Percentiles rank a stretch among this genome's conserved stretches.
These are phyloP conservation scores for Sebastes fasciatus DNA, from an alignment of 2,113 vertebrate genomes.

Conservation along the genomic window DNA sequence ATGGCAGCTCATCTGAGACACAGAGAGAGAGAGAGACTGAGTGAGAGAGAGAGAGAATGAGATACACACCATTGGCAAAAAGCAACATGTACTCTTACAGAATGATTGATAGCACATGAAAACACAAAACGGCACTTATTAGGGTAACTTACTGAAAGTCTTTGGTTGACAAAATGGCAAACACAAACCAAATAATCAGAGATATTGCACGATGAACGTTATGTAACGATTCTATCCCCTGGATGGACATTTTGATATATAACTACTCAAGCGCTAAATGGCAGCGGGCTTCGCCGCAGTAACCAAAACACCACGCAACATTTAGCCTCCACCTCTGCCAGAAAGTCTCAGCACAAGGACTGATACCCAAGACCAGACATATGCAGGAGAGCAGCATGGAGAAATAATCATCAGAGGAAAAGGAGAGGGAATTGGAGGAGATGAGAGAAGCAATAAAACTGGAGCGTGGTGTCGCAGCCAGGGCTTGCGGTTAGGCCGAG, in stretches of 20 bases:
- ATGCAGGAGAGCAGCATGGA: constrained; percentile 56
- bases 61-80: constrained; percentile 36
- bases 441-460: constrained; percentile 57
- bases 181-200: constrained; percentile 47
- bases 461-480: constrained; percentile 53
- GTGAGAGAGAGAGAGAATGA: constrained; percentile 20
- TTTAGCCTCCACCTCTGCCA: constrained; percentile 53
- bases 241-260: constrained; percentile 33
- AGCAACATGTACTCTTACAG: constrained; percentile 5
- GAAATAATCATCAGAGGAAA: constrained; percentile 54
- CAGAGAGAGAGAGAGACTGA: neutral
- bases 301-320: constrained; percentile 71
- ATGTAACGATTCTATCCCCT: constrained; percentile 12
- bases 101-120: constrained; percentile 48
- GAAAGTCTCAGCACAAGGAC: constrained; percentile 36
- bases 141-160: constrained; percentile 39
- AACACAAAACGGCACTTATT: constrained; percentile 36
- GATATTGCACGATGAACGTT: constrained; percentile 16
- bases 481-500: constrained; percentile 48
- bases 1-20: constrained; percentile 59
- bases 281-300: constrained; percentile 56
- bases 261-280: constrained; percentile 41
- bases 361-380: constrained; percentile 51
- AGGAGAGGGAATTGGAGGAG: constrained; percentile 45
- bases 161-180: constrained; percentile 36